Evolutionary conservation across 2,888 invertebrate species (phyloP).

Genomic region (Leucoma salicis): DNA sequence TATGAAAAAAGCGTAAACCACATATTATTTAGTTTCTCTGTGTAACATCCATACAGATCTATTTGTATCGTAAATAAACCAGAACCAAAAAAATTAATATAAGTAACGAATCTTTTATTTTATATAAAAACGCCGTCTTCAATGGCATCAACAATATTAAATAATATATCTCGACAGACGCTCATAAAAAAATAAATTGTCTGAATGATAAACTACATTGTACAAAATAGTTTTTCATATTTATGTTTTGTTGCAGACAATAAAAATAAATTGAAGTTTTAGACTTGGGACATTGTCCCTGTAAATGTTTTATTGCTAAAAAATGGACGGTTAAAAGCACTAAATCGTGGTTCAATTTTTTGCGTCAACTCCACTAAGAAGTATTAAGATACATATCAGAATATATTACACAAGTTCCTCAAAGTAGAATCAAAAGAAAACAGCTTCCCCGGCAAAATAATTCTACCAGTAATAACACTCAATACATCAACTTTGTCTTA

Average conservation of each 20-base stretch:
- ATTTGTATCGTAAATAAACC: too few relatives aligned
- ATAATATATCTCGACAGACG: not conserved
- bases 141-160: too few relatives aligned
- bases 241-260: not conserved
- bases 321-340: too few relatives aligned
- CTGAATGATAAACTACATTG: not conserved
- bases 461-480: conserved; percentile 10
- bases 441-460: not conserved
- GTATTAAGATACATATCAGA: not conserved
- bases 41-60: too few relatives aligned
- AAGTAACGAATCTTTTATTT: too few relatives aligned
- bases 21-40: too few relatives aligned
- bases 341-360: too few relatives aligned
- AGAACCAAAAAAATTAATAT: too few relatives aligned
- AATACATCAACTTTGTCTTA: conserved; percentile 25
- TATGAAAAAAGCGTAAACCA: too few relatives aligned
- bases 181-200: not conserved
- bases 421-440: conserved; percentile 2
- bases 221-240: not conserved
- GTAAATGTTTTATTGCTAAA: not conserved
- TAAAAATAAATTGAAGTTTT: not conserved
- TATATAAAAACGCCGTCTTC: too few relatives aligned
- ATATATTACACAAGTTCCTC: not conserved
- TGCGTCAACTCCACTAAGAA: not conserved
- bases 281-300: conserved; percentile 1